Conservation (phyloP, 2,888 invertebrate species). For the Marasmarcha lunaedactyla region DNA sequence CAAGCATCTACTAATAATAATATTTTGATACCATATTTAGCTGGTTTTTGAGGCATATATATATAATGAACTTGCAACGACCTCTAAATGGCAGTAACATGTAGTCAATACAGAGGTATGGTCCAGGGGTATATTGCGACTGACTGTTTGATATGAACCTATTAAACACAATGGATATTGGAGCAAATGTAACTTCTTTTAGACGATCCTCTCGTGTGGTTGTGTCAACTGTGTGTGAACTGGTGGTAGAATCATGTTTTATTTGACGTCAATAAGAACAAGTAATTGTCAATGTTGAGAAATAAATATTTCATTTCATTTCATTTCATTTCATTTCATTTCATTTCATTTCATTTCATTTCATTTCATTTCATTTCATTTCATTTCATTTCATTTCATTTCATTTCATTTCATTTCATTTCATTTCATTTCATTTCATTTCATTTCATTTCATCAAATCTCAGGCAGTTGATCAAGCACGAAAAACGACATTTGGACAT, state of each 20-base stretch:
- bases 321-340: no score
- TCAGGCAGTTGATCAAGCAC: slow-evolving; percentile 2
- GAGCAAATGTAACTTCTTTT: background rate
- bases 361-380: no score
- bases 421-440: no score
- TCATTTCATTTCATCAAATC: no score
- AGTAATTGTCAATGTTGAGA: no score
- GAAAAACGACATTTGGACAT: slow-evolving; percentile 5
- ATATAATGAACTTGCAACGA: slow-evolving; percentile 14
- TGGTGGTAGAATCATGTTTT: no score
- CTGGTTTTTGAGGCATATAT: slow-evolving; percentile 20
- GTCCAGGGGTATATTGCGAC: slow-evolving; percentile 9
- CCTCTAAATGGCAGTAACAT: slow-evolving; percentile 19
- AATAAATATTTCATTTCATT: no score
- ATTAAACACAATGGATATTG: background rate
- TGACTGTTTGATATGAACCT: slow-evolving; percentile 9
- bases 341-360: no score
- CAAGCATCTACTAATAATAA: slow-evolving; percentile 12
- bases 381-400: no score
- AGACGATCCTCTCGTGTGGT: slow-evolving; percentile 3
- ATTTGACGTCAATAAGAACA: no score
- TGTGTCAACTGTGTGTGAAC: no score
- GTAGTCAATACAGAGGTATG: slow-evolving; percentile 15
- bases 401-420: no score
- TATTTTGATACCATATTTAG: slow-evolving; percentile 18